Conservation (phyloP, 2,113 vertebrate species). For the Thermophis baileyi region DNA sequence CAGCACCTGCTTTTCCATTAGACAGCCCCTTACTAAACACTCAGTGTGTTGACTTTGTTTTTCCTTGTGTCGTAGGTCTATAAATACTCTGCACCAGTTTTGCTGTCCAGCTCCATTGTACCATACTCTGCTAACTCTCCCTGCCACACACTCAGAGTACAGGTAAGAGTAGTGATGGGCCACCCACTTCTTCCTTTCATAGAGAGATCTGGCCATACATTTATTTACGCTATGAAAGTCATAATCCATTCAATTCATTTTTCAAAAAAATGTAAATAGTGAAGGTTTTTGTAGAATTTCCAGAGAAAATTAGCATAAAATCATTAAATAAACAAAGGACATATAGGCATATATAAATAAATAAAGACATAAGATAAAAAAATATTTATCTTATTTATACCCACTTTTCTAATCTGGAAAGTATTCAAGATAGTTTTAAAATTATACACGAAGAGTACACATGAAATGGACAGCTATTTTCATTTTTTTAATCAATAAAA, state of each 20-base stretch:
- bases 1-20: conserved; percentile 34
- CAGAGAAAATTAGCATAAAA: not conserved
- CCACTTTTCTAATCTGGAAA: not conserved
- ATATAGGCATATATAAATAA: not conserved
- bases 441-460: conserved; percentile 21
- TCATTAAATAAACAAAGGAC: not conserved
- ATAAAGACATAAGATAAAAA: not conserved
- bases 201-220: not conserved
- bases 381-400: not conserved
- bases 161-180: conserved; percentile 72
- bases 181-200: conserved; percentile 40
- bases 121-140: conserved; percentile 73
- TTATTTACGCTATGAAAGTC: not conserved
- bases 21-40: conserved; percentile 46
- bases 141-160: conserved; percentile 75
- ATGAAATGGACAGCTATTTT: conserved; percentile 9
- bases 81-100: conserved; percentile 74
- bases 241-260: not conserved
- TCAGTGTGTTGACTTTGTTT: conserved; percentile 71
- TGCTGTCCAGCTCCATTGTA: conserved; percentile 71
- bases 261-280: not conserved
- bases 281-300: not conserved
- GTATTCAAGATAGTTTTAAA: not conserved
- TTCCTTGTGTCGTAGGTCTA: conserved; percentile 76
- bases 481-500: conserved; percentile 13